phyloP scores from a whole-genome alignment of 2,888 invertebrate species.

The Euzophera pinguis region DNA sequence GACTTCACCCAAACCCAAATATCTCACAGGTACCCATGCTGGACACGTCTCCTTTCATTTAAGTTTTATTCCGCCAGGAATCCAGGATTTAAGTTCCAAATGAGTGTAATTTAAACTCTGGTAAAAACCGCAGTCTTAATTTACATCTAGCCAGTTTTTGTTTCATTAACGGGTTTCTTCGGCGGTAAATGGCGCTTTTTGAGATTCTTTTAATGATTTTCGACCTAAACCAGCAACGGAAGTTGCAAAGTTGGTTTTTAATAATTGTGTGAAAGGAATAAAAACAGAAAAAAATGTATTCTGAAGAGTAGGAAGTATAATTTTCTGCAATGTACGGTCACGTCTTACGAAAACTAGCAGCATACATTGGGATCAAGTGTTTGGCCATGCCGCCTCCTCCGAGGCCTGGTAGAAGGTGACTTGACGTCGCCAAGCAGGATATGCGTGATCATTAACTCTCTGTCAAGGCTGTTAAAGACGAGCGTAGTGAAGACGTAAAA shows the following conservation, averaged over 20 bases:
- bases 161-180: constrained; percentile 4
- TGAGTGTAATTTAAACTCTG: constrained; percentile 44
- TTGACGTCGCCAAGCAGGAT: no score
- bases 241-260: not conserved
- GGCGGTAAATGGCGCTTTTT: not conserved
- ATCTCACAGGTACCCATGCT: constrained; percentile 30
- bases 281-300: not conserved
- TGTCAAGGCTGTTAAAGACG: no score
- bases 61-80: constrained; percentile 49
- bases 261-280: not conserved
- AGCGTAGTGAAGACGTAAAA: no score
- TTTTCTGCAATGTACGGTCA: not conserved
- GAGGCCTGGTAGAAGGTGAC: no score
- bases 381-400: no score
- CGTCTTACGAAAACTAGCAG: no score
- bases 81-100: constrained; percentile 46
- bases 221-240: not conserved
- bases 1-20: constrained; percentile 17
- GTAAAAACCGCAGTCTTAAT: constrained; percentile 18
- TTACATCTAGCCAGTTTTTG: constrained; percentile 16
- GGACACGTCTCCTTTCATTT: constrained; percentile 48
- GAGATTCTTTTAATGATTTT: not conserved
- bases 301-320: not conserved
- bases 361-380: no score
- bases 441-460: no score